Conservation (phyloP, 2,113 vertebrate genomes). For the Xenus cinereus region DNA sequence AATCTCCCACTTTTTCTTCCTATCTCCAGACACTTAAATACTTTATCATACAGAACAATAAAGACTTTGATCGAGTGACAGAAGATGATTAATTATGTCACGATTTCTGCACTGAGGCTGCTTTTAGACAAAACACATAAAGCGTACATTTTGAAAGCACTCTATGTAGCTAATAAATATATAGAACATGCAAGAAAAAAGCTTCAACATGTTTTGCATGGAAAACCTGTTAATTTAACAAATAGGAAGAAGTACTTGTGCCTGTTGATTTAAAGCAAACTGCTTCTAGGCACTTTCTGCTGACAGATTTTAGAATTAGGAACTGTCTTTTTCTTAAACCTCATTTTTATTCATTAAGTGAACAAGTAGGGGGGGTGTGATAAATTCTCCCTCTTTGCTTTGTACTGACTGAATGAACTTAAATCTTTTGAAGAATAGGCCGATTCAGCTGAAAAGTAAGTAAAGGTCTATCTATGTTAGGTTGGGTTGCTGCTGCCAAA, state of each 20-base stretch:
- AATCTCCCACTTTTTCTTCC: no score
- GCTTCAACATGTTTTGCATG: background rate
- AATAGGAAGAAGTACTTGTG: background rate
- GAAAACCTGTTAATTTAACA: background rate
- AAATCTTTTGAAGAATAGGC: background rate
- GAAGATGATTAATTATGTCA: background rate
- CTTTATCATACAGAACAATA: background rate
- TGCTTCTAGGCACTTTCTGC: background rate
- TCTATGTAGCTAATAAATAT: background rate
- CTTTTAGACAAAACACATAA: background rate
- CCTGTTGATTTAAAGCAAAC: background rate
- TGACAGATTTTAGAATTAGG: background rate
- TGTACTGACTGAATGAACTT: background rate
- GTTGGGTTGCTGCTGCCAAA: background rate
- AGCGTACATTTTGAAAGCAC: background rate
- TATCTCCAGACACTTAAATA: background rate
- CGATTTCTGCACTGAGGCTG: background rate
- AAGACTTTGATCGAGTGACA: background rate
- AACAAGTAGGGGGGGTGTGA: background rate
- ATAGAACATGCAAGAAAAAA: background rate
- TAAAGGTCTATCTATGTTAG: background rate
- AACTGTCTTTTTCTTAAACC: background rate
- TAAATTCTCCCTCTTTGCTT: background rate
- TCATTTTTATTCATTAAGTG: background rate
- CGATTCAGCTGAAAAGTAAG: background rate